Conservation (phyloP, 2,888 invertebrate species). For the Eupelmus urozonus region DNA sequence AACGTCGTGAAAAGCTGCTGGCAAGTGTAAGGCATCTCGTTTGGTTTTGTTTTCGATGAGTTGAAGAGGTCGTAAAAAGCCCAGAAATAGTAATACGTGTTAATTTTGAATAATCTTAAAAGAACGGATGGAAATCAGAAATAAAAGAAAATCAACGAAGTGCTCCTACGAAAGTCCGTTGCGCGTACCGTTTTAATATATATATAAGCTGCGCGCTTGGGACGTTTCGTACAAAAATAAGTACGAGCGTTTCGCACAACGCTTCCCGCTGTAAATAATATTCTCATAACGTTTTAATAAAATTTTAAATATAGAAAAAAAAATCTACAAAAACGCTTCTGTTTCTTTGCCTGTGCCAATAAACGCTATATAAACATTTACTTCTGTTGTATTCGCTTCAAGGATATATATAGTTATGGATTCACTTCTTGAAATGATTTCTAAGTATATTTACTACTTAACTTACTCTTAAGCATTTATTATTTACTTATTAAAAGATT, state of each 20-base stretch:
- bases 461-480: conserved; percentile 53
- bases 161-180: conserved; percentile 19
- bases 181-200: not conserved
- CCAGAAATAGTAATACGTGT: conserved; percentile 64
- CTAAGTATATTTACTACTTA: conserved; percentile 58
- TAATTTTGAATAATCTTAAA: conserved; percentile 46
- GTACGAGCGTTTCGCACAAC: conserved; percentile 49
- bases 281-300: conserved; percentile 74
- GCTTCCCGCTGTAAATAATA: conserved; percentile 74
- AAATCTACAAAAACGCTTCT: conserved; percentile 33
- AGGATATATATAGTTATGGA: conserved; percentile 43
- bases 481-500: conserved; percentile 57
- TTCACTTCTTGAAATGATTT: conserved; percentile 57
- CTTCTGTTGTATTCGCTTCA: conserved; percentile 41
- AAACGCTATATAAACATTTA: conserved; percentile 37
- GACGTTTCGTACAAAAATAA: not conserved
- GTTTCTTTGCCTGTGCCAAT: conserved; percentile 58
- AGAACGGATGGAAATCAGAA: conserved; percentile 6
- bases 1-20: not conserved
- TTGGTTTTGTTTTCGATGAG: conserved; percentile 23
- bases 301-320: conserved; percentile 62
- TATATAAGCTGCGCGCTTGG: not conserved
- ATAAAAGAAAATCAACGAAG: conserved; percentile 12
- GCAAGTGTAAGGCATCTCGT: conserved; percentile 28
- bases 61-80: conserved; percentile 34